Conservation (phyloP, 2,797 vertebrate genomes). For the Hippocampus kuda region DNA sequence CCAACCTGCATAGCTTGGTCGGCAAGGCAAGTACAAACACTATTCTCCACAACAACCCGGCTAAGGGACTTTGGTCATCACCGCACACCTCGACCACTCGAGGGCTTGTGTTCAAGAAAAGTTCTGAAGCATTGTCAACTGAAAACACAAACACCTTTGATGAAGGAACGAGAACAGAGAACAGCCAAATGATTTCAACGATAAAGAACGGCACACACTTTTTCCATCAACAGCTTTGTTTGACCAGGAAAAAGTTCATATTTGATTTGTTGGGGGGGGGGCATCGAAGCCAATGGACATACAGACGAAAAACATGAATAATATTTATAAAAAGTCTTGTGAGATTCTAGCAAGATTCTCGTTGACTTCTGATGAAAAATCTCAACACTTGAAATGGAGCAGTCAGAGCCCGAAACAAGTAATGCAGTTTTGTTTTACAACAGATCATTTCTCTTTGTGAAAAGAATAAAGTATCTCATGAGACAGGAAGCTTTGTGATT, state of each 20-base stretch:
- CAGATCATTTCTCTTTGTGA: not conserved
- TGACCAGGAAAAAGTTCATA: not conserved
- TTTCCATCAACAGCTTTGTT: not conserved
- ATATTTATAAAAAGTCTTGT: not conserved
- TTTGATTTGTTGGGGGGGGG: not conserved
- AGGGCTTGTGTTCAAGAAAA: constrained; percentile 16
- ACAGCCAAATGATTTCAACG: not conserved
- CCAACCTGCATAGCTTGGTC: constrained; percentile 37
- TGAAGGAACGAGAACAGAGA: not conserved
- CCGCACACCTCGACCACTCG: constrained; percentile 15
- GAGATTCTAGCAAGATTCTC: not conserved
- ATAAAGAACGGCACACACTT: not conserved
- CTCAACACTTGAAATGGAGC: not conserved
- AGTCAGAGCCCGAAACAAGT: not conserved
- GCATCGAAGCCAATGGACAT: not conserved
- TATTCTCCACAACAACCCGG: constrained; percentile 50
- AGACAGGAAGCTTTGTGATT: not conserved
- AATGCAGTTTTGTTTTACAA: not conserved
- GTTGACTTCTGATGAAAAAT: not conserved
- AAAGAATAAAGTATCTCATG: not conserved
- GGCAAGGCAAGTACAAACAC: constrained; percentile 52
- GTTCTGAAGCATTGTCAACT: not conserved
- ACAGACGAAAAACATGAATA: not conserved
- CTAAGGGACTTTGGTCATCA: constrained; percentile 30
- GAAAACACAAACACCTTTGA: not conserved